Percentiles rank a stretch among this genome's conserved stretches.
Evolutionary conservation across 1,140 invertebrate species (phyloP).

Genomic region (Armadillidium nasatum): DNA sequence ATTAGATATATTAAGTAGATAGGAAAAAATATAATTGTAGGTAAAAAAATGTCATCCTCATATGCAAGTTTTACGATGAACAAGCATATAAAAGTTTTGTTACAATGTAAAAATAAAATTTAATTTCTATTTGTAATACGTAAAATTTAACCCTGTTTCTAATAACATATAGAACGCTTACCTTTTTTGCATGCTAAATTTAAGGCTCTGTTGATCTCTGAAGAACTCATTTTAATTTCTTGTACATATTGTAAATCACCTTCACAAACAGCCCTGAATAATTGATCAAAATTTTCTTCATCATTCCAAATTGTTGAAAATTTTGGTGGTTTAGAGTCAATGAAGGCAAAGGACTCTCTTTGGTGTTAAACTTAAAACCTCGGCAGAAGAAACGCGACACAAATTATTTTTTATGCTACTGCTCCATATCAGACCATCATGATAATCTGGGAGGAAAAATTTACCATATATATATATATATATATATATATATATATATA

Average conservation of each 20-base stretch:
- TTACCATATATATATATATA: no score
- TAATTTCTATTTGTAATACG: background rate
- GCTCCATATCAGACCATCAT: background rate
- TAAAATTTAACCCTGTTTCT: background rate
- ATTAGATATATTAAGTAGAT: no score
- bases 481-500: no score
- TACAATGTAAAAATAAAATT: background rate
- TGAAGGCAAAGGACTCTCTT: background rate
- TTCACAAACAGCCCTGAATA: background rate
- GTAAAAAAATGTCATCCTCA: no score
- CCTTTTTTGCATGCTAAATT: background rate
- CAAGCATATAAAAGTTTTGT: background rate
- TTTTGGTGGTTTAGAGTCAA: background rate
- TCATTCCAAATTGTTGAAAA: background rate
- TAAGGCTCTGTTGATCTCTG: background rate
- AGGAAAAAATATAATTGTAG: no score
- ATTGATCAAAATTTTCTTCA: background rate
- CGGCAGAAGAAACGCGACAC: background rate
- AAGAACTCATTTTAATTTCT: background rate
- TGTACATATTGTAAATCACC: background rate
- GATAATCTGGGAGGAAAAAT: no score
- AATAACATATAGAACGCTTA: background rate
- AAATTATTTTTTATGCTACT: background rate
- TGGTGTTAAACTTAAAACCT: background rate
- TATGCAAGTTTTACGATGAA: no score